phyloP scores from a whole-genome alignment of 2,113 vertebrate species.

The Apistogramma diplotaenia region DNA sequence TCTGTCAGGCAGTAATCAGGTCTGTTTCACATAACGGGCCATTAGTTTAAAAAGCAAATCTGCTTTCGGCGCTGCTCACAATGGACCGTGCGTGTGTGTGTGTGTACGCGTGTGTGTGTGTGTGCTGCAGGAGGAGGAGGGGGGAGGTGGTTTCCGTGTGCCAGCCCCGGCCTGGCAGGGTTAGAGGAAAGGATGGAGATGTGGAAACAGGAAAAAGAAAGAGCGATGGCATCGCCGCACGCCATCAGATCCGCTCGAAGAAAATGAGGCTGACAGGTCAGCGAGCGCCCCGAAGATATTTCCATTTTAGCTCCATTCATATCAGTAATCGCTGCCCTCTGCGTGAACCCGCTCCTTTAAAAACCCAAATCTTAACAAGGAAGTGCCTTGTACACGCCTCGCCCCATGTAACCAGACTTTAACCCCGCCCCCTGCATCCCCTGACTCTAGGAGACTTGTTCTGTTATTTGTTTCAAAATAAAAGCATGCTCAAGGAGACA shows the following conservation, averaged over 20 bases:
- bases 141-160: conserved; percentile 26
- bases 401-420: not conserved
- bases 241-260: conserved; percentile 77
- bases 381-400: not conserved
- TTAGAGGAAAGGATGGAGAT: conserved; percentile 26
- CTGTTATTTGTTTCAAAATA: not conserved
- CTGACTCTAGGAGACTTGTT: not conserved
- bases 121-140: conserved; percentile 13
- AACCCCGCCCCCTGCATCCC: not conserved
- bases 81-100: conserved; percentile 49
- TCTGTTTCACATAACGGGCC: conserved; percentile 91
- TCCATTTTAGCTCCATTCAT: conserved; percentile 85
- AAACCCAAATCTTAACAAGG: conserved; percentile 12
- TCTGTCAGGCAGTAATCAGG: conserved; percentile 91
- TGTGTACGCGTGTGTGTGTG: not conserved
- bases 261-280: conserved; percentile 87
- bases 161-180: conserved; percentile 73
- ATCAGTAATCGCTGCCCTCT: conserved; percentile 88
- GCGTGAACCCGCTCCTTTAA: conserved; percentile 78
- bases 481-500: not conserved
- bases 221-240: conserved; percentile 55
- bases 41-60: conserved; percentile 90
- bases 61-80: conserved; percentile 80
- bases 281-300: conserved; percentile 89
- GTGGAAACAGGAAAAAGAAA: conserved; percentile 23